Percentiles rank a stretch among this genome's conserved stretches.
These are phyloP conservation scores for Strongylocentrotus purpuratus DNA, from an alignment of 35 echinoderm and acorn worm species.

Conservation along the genomic window DNA sequence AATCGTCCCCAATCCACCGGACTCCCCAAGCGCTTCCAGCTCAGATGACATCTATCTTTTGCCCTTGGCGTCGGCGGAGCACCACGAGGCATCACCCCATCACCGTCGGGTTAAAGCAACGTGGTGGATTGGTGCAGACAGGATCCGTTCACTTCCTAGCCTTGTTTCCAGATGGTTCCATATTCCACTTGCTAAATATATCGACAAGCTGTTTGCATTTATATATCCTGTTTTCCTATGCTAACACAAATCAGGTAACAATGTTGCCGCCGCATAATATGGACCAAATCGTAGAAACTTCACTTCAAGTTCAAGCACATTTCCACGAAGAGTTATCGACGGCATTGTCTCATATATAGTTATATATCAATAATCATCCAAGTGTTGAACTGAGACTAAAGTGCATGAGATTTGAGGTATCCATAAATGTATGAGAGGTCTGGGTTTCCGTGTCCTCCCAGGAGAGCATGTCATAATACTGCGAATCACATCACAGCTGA, in stretches of 20 bases:
- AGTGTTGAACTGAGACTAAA: neutral
- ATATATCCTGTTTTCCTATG: neutral
- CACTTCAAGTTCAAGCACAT: neutral
- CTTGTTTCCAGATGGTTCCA: neutral
- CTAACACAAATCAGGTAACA: neutral
- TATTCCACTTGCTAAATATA: neutral
- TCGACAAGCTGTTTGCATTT: neutral
- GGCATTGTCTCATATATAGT: neutral
- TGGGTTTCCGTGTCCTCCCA: neutral
- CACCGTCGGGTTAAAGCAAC: constrained; percentile 34
- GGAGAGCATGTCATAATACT: constrained; percentile 37
- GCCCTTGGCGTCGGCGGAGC: neutral
- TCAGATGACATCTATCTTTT: constrained; percentile 11
- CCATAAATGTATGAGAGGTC: neutral
- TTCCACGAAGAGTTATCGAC: neutral
- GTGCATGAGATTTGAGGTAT: neutral
- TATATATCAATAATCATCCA: neutral
- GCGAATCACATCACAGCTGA: constrained; percentile 53
- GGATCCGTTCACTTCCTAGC: neutral
- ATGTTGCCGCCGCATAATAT: no score
- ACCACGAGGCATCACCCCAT: constrained; percentile 19
- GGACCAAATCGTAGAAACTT: no score
- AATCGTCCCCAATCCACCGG: constrained; percentile 28
- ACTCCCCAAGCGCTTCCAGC: neutral
- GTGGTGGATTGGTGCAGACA: constrained; percentile 14